Percentiles rank a stretch among this genome's conserved stretches.
Conservation (phyloP, 2,113 vertebrate species). For the Chionomys nivalis region DNA sequence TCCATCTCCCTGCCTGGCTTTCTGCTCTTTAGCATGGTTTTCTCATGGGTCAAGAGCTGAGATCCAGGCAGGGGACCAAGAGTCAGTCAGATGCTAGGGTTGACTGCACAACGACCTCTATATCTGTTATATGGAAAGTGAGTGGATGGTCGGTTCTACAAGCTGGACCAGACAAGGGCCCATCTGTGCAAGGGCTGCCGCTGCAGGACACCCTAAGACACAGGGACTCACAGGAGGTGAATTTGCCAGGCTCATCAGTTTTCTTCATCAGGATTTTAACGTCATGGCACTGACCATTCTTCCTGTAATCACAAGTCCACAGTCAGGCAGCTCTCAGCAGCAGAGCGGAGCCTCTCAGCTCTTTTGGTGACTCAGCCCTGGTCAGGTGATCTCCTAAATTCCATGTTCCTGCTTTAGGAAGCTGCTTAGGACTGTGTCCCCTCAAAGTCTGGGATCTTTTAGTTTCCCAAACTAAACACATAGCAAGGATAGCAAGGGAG, state of each 20-base stretch:
- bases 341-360: background rate
- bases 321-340: background rate
- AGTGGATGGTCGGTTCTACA: background rate
- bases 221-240: background rate
- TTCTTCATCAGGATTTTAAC: background rate
- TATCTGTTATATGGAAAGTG: background rate
- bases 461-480: background rate
- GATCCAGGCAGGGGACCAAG: no score
- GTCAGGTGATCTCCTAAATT: background rate
- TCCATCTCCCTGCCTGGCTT: background rate
- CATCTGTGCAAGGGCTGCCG: rapidly evolving
- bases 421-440: background rate
- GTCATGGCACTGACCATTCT: background rate
- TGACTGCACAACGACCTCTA: background rate
- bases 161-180: background rate
- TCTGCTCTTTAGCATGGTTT: background rate
- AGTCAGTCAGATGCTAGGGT: rapidly evolving
- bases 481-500: no score
- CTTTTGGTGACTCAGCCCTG: no score
- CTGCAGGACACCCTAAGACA: background rate
- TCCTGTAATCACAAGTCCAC: background rate
- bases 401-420: no score
- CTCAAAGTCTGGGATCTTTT: background rate
- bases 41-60: background rate
- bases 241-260: background rate